phyloP scores from a whole-genome alignment of 35 echinoderm and acorn worm species.

The Apostichopus parvimensis region DNA sequence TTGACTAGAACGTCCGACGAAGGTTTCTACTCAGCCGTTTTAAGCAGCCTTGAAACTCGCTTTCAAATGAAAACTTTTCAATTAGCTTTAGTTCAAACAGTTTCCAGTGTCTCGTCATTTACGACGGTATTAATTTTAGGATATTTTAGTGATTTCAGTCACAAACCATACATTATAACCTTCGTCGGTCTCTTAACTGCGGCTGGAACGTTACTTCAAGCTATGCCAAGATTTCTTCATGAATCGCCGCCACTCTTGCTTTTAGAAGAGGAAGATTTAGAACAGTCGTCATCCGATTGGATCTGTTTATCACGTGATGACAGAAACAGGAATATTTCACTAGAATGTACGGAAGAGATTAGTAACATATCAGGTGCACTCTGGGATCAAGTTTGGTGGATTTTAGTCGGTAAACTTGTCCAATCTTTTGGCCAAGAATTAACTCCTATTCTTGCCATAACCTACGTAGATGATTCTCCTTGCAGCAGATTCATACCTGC shows the following conservation, averaged over 20 bases:
- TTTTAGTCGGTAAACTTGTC: background rate
- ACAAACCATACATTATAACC: background rate
- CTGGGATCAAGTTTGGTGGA: background rate
- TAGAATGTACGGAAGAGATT: background rate
- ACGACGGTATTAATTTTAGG: background rate
- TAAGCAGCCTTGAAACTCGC: background rate
- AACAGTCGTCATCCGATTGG: background rate
- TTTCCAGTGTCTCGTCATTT: background rate
- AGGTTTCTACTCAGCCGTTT: background rate
- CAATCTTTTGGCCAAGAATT: background rate
- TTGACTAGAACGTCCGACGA: background rate
- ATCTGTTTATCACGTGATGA: background rate
- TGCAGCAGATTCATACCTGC: background rate
- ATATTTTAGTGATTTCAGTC: conserved; percentile 10
- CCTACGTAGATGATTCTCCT: background rate
- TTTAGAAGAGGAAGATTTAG: background rate
- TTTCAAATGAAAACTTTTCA: background rate
- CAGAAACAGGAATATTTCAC: background rate
- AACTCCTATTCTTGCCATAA: background rate
- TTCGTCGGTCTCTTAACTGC: background rate
- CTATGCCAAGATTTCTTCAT: background rate
- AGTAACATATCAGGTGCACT: background rate
- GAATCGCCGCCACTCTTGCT: background rate
- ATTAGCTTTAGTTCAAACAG: background rate
- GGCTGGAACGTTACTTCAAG: background rate